Base-by-base conservation (phyloP, 2,113 vertebrate genomes). In the Psophia crepitans region DNA sequence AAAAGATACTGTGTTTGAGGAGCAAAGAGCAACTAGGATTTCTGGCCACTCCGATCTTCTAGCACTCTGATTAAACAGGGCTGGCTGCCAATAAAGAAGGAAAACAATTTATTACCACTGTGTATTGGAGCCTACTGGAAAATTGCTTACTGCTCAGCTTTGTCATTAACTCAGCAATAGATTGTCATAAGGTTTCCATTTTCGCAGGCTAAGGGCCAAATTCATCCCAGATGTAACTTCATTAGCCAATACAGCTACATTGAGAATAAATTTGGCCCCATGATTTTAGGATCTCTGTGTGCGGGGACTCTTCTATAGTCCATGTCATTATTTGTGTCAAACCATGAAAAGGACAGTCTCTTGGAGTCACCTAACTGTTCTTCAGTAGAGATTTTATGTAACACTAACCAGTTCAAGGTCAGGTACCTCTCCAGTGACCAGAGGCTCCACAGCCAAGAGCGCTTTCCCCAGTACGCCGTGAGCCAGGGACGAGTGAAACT, bases 121-220 rank as follows among this genome's bases (percentile, higher is more conserved):
- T 90, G 61, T 56, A 76, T 87, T 93, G 78, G 63, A 97, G 86
- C 41, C 53, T 94, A 89, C 84, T 95, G 71, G 53, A 96, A 93
- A 93, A 89, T 65, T 95, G 71, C 79, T 93, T 89, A 92, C 60
- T 93, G 68, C 35, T 86, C 68, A 95, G 57, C 65, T 46, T n/a
- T 91, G 74, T 81, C 77, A 92, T 93, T 90, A 96, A 82, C 22
- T 89, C 58, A 33, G 74, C 44, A 81, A 79, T 35, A 66, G 70
- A 54, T 86, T 87, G 96, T 77, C 54, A 66, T 84, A 64, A 91
- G 44, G 46, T 68, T 93, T 92, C 71, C 32, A 51, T 94, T 94
- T 93, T 84, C 46, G 37, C 39, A 82, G 74, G 32, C 68, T 64
- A 35, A 61, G 60, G 51, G 63, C 66, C 71, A 96, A 89, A 97